phyloP scores from a whole-genome alignment of 2,113 vertebrate genomes.

The Paratilapia polleni region DNA sequence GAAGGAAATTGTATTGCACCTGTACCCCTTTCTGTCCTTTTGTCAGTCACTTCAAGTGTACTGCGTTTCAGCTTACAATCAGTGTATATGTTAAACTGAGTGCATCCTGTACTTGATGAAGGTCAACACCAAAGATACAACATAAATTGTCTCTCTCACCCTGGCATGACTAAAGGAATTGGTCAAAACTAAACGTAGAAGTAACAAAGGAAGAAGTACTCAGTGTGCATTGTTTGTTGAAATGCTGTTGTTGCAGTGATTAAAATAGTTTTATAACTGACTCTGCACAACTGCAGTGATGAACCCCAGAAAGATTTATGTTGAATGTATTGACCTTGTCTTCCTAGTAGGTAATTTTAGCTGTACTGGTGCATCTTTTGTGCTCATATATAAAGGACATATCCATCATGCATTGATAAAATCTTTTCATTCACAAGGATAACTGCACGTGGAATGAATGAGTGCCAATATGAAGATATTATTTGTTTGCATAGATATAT shows the following conservation, averaged over 20 bases:
- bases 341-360: slow-evolving; percentile 34
- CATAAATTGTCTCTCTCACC: not conserved
- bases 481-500: slow-evolving; percentile 3
- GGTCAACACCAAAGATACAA: not conserved
- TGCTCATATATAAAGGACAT: slow-evolving; percentile 26
- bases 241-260: not conserved
- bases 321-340: slow-evolving; percentile 38
- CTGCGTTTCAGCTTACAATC: too few species aligned
- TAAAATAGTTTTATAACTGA: not conserved
- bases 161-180: not conserved
- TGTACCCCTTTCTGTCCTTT: too few species aligned
- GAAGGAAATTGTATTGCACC: too few species aligned
- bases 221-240: not conserved
- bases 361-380: slow-evolving; percentile 23
- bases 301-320: slow-evolving; percentile 13
- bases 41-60: too few species aligned
- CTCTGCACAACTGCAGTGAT: not conserved
- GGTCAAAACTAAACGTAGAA: not conserved
- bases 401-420: slow-evolving; percentile 42
- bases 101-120: slow-evolving; percentile 1
- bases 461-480: slow-evolving; percentile 21
- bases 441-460: slow-evolving; percentile 1
- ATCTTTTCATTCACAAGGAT: slow-evolving; percentile 23
- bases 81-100: not conserved
- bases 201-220: not conserved